These are phyloP conservation scores for Brachyrhaphis roseni DNA, from an alignment of 2,797 vertebrate genomes.

Conservation along the genomic window DNA sequence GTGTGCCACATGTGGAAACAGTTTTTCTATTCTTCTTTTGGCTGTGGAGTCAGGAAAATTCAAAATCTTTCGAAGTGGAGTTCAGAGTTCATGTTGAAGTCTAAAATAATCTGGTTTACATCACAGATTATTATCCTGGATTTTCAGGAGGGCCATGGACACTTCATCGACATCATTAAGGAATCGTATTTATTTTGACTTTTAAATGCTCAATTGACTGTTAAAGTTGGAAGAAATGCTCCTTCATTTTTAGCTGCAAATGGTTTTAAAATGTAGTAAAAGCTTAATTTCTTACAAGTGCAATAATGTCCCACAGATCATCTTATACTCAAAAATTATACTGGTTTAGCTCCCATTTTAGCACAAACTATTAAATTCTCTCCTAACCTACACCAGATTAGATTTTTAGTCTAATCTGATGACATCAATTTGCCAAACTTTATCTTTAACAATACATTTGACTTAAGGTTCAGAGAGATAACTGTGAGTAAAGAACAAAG, in stretches of 20 bases:
- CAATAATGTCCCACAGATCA: neutral
- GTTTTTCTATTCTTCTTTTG: neutral
- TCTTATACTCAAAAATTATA: neutral
- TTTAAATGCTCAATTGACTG: neutral
- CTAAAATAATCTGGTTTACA: neutral
- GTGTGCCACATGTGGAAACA: neutral
- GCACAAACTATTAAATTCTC: neutral
- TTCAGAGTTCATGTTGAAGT: neutral
- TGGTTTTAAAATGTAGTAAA: neutral
- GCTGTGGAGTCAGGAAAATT: neutral
- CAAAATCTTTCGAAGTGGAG: neutral
- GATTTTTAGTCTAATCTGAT: neutral
- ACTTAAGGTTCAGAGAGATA: neutral
- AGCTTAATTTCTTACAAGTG: neutral
- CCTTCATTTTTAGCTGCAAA: neutral
- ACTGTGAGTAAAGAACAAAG: slow-evolving; percentile 1
- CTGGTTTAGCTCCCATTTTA: neutral
- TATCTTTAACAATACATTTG: neutral
- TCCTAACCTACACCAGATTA: neutral
- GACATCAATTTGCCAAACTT: neutral
- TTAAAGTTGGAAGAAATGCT: neutral
- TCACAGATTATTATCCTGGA: neutral
- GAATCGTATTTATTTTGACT: neutral
- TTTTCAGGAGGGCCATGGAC: neutral
- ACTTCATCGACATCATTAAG: neutral